These are phyloP conservation scores for Callospermophilus lateralis DNA, from an alignment of 2,113 vertebrate species.

Conservation along the genomic window DNA sequence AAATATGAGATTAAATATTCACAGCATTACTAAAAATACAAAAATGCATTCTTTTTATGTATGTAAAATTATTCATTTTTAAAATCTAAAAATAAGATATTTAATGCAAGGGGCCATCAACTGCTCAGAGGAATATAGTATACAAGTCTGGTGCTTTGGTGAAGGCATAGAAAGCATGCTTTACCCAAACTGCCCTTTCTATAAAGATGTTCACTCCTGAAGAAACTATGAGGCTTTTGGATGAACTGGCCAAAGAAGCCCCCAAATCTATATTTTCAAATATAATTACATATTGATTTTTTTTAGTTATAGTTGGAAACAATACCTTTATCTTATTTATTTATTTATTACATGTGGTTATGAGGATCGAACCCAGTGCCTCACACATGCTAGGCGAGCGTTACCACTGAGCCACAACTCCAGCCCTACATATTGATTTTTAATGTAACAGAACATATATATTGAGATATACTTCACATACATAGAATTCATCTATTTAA, in stretches of 20 bases:
- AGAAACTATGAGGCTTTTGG: not conserved
- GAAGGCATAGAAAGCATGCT: not conserved
- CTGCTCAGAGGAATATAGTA: accelerated
- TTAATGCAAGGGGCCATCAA: not conserved
- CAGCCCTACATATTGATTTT: not conserved
- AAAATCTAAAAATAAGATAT: not conserved
- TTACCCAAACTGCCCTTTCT: not conserved
- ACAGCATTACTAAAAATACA: not conserved
- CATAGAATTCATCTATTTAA: not conserved
- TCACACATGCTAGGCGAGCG: too few species aligned
- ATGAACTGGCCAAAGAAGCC: slow-evolving; percentile 13
- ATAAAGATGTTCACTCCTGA: not conserved
- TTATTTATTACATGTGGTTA: too few species aligned
- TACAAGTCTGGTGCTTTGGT: too few species aligned
- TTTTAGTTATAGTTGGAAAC: too few species aligned
- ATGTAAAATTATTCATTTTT: not conserved
- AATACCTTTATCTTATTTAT: too few species aligned
- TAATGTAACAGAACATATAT: not conserved
- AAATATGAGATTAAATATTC: not conserved
- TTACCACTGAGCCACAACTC: too few species aligned
- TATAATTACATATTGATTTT: slow-evolving; percentile 6
- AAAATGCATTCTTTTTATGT: not conserved
- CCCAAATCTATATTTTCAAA: not conserved
- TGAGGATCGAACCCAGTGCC: too few species aligned
- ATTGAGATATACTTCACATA: not conserved